phyloP scores from a whole-genome alignment of 2,888 invertebrate genomes.

The Acleris literana region DNA sequence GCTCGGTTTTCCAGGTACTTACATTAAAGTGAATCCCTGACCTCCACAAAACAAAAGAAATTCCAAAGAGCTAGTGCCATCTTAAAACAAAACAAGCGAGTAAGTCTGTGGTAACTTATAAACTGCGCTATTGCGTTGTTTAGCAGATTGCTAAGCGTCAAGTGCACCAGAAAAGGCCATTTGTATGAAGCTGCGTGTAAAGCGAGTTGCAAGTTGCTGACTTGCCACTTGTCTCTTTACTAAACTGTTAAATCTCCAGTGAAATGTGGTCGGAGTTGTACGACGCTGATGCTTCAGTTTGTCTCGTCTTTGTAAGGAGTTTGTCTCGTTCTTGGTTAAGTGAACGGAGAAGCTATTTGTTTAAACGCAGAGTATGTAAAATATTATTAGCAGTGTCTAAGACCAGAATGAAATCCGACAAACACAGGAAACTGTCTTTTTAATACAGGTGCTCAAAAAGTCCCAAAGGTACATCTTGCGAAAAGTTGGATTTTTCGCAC shows the following conservation, averaged over 20 bases:
- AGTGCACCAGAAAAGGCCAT: conserved; percentile 4
- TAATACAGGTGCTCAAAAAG: too few relatives aligned
- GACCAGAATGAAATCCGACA: too few relatives aligned
- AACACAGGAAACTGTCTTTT: too few relatives aligned
- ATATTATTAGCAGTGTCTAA: too few relatives aligned
- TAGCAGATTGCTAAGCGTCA: conserved; percentile 8
- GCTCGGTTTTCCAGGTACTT: too few relatives aligned
- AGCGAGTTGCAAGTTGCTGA: conserved; percentile 20
- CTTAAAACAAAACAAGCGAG: not conserved
- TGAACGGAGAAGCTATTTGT: too few relatives aligned
- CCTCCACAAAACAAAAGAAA: too few relatives aligned
- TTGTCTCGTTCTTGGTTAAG: not conserved
- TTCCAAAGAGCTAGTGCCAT: too few relatives aligned
- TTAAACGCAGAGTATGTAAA: too few relatives aligned
- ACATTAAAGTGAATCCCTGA: too few relatives aligned
- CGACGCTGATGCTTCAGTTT: conserved; percentile 9
- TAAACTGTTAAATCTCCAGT: conserved; percentile 13
- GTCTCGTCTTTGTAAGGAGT: not conserved
- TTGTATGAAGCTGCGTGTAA: conserved; percentile 4
- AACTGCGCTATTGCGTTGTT: not conserved
- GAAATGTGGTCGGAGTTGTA: conserved; percentile 20
- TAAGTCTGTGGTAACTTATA: not conserved
- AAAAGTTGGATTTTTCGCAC: too few relatives aligned
- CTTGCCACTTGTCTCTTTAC: conserved; percentile 22
- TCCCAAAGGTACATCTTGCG: too few relatives aligned